phyloP scores from a whole-genome alignment of 1,140 invertebrate genomes.

The Callitettix versicolor region DNA sequence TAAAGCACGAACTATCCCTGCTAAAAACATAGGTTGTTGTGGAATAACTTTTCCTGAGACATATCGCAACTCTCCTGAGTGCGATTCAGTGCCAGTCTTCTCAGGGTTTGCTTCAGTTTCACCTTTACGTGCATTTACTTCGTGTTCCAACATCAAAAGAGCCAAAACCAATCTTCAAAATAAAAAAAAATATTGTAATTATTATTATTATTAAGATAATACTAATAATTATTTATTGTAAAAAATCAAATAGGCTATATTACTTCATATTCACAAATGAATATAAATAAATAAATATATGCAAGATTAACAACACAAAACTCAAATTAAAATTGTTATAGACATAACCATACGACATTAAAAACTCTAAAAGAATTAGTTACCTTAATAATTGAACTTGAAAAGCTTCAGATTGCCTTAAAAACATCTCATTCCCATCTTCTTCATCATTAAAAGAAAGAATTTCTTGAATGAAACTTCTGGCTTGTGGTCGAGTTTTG shows the following conservation, averaged over 20 bases:
- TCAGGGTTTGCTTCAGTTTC: constrained; percentile 27
- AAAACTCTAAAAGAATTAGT: no score
- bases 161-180: constrained; percentile 48
- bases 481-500: constrained; percentile 28
- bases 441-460: constrained; percentile 62
- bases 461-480: constrained; percentile 70
- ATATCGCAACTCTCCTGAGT: constrained; percentile 44
- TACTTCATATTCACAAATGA: constrained; percentile 9
- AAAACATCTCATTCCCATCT: constrained; percentile 38
- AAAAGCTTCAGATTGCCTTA: constrained; percentile 62
- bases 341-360: no score
- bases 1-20: constrained; percentile 36
- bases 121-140: constrained; percentile 27
- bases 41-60: constrained; percentile 54
- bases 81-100: background rate
- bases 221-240: background rate
- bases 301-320: background rate
- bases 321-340: no score
- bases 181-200: background rate
- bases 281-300: constrained; percentile 8
- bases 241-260: background rate
- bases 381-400: constrained; percentile 62
- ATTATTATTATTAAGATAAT: no score
- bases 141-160: constrained; percentile 67
- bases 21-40: constrained; percentile 78